Base-by-base conservation (phyloP, 1,140 invertebrate genomes). In the Protaetia brevitarsis region DNA sequence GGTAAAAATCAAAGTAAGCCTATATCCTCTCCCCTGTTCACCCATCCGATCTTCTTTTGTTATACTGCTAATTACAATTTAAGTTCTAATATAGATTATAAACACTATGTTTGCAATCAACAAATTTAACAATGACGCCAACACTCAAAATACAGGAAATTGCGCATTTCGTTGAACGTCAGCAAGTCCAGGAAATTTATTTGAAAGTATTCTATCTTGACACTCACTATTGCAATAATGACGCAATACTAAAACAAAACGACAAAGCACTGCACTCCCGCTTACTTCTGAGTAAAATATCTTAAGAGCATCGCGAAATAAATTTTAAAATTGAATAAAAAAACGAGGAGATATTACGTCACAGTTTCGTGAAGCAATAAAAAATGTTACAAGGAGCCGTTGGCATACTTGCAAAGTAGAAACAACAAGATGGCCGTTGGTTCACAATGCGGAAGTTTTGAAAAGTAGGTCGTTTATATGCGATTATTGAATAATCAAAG, bases 21-120 rank as follows among this genome's bases (percentile, higher is more conserved):
- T 70, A 66, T 58, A 66, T 71, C 63, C 71, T 72, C 71, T 71
- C 71, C 69, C 71, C 71, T 70, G 69, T 69, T 72, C 71, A 71
- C 71, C 67, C 69, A 71, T 66, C 64, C 65, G 62, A 36, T 37
- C 45, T 65, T 59, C 56, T 29, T 23, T 30, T 27, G 16, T 58
- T 3, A 51, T 23, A 51, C 1, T 23, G 41, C 41, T 51, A 51
- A 51, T 51, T 51, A 26, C 11, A 51, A 51, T 51, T 51, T 4
- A 23, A 51, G 26, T 8, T n/a, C n/a, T 13, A 37, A 37, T 37
- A 37, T 13, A 37, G 16, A n/a, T n/a, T n/a, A n/a, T 51, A 26
- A 51, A 51, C 41, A 51, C 11, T 10, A 51, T 29, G n/a, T 28
- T 8, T 29, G 26, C 13, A 29, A 59, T 4, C 6, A 59, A 31